phyloP scores from a whole-genome alignment of 2,797 vertebrate genomes.

The Toxotes lorentzi region DNA sequence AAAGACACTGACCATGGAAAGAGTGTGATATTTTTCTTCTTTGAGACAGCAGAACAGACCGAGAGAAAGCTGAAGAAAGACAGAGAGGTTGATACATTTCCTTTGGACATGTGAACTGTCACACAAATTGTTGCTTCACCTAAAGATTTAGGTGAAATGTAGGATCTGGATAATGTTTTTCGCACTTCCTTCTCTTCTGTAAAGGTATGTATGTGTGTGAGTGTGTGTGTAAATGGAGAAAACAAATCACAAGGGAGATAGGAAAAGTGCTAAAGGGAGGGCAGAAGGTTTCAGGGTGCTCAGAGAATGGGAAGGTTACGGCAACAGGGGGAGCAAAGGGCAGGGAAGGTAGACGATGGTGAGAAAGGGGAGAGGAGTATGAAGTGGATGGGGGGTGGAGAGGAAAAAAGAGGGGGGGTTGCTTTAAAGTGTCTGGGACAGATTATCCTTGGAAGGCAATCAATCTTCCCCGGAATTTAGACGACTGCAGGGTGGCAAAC shows the following conservation, averaged over 20 bases:
- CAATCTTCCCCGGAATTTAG: conserved; percentile 76
- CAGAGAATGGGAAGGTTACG: conserved; percentile 61
- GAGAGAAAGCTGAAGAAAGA: conserved; percentile 6
- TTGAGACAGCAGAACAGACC: conserved; percentile 26
- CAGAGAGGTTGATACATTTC: conserved; percentile 29
- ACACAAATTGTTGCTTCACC: conserved; percentile 21
- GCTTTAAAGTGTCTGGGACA: conserved; percentile 80
- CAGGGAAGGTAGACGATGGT: conserved; percentile 56
- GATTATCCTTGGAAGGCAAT: conserved; percentile 82
- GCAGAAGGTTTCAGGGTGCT: conserved; percentile 33
- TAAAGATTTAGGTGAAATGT: conserved; percentile 35
- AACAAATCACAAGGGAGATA: conserved; percentile 33
- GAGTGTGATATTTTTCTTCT: conserved; percentile 43
- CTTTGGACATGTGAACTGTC: conserved; percentile 13
- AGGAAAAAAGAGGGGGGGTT: conserved; percentile 4
- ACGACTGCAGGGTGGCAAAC: conserved; percentile 46
- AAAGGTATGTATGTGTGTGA: conserved; percentile 16
- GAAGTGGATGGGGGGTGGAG: conserved; percentile 36
- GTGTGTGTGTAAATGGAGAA: conserved; percentile 22
- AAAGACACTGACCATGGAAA: conserved; percentile 43
- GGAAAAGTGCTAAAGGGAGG: neutral
- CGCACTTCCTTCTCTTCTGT: conserved; percentile 3
- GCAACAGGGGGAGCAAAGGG: conserved; percentile 65
- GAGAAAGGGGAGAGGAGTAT: conserved; percentile 53
- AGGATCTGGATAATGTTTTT: conserved; percentile 26